A percentile compares a stretch with the other conserved stretches of the same genome.
These are phyloP conservation scores for Xiphorhynchus erythropygius DNA, from an alignment of 2,797 vertebrate species.

Conservation along the genomic window DNA sequence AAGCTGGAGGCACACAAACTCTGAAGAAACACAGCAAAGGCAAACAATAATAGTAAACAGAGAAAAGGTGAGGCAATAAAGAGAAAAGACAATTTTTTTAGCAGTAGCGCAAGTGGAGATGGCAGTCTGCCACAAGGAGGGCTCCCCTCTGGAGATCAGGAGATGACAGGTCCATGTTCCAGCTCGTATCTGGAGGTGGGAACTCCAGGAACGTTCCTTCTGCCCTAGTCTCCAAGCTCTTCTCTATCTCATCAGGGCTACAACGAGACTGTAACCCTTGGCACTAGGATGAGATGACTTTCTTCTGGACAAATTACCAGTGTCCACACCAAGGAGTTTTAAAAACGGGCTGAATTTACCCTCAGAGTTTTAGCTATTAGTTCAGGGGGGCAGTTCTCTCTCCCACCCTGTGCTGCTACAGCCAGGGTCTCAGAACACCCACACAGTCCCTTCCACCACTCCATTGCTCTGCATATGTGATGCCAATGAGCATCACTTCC, in stretches of 20 bases:
- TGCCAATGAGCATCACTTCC: not conserved
- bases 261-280: not conserved
- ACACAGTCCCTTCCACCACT: not conserved
- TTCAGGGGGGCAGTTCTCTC: not conserved
- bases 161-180: not conserved
- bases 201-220: not conserved
- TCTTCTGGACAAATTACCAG: not conserved
- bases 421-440: not conserved
- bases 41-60: not conserved
- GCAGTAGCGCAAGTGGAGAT: not conserved
- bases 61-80: not conserved
- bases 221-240: not conserved
- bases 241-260: not conserved
- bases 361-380: not conserved
- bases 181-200: not conserved
- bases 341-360: not conserved
- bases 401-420: accelerated
- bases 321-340: not conserved
- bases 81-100: not conserved
- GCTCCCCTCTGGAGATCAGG: not conserved
- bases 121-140: not conserved
- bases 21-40: not conserved
- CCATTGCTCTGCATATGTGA: accelerated
- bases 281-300: not conserved
- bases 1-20: not conserved